Base-by-base conservation (phyloP, 2,888 invertebrate genomes). In the Beris chalybata region DNA sequence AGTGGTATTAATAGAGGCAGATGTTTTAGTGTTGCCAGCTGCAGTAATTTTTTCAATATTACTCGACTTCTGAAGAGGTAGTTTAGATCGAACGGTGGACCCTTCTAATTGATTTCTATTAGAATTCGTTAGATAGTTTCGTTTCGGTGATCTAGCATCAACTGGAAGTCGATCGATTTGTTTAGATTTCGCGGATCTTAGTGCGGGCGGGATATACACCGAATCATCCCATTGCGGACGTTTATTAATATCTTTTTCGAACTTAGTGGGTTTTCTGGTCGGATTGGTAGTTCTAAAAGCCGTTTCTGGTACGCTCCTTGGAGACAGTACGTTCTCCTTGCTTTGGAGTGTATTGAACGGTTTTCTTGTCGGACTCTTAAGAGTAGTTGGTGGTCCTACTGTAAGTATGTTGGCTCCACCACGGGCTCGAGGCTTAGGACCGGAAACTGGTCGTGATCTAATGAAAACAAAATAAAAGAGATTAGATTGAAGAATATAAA, bases 191-290 rank as follows among this genome's bases (percentile, higher is more conserved):
- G 11, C 13, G 9, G 12, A 5, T 30, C 38, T 32, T 22, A 61
- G 4, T 38, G 61, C 38, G n/a, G 61, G 61, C 7, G 61, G 61
- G 12, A 61, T 11, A n/a, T 61, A 61, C 11, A 61, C 32, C 9
- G 61, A 38, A 43, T 61, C 29, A 22, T 61, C 61, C 61, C 61
- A 61, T 38, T 32, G 61, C 12, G 61, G 61, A 3, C 61, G 61
- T 13, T 38, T 32, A 50, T 61, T 5, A 50, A 50, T 4, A 61
- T 22, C n/a, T 52, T 50, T 12, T 30, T 12, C 6, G 43, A 12
- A 6, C 4, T n/a, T 30, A 11, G 50, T 61, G 5, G 59, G 48
- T 5, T 48, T 15, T 13, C 59, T 48, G 3, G 31, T 12, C 3
- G 56, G 44, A 4, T 44, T n/a, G 32, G 31, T 31, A 31, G 31